A percentile compares a stretch with the other conserved stretches of the same genome.
phyloP scores from a whole-genome alignment of 2,113 vertebrate species.

The Carollia perspicillata region DNA sequence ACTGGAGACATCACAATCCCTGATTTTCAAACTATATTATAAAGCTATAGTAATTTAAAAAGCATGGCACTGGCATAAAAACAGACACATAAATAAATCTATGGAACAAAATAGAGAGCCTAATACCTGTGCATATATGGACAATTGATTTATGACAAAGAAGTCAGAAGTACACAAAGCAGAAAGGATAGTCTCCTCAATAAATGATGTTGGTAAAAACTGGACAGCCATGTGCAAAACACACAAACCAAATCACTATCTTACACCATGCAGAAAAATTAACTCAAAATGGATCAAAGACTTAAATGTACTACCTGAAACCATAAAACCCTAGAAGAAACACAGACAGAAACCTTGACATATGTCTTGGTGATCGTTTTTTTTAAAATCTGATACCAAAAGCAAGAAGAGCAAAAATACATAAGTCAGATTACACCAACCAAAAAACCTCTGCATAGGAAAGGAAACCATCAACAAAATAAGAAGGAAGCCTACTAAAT shows the following conservation, averaged over 20 bases:
- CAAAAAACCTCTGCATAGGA: neutral
- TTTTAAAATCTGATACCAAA: neutral
- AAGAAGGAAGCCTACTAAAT: neutral
- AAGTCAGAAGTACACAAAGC: neutral
- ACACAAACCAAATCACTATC: neutral
- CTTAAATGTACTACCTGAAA: neutral
- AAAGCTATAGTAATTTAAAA: neutral
- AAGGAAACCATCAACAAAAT: neutral
- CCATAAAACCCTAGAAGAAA: neutral
- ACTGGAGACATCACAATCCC: no score
- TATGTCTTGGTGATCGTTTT: neutral
- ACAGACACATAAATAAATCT: neutral
- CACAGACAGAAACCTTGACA: neutral
- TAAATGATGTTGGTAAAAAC: neutral
- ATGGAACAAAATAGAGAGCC: neutral
- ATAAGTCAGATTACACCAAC: neutral
- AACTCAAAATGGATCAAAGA: neutral
- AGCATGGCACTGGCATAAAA: neutral
- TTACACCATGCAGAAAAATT: neutral
- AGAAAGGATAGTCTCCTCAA: neutral
- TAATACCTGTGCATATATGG: neutral
- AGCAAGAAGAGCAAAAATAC: neutral
- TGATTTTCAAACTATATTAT: neutral
- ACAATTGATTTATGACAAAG: neutral
- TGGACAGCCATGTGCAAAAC: neutral